Conservation (phyloP, 2,888 invertebrate species). For the Chrysolina oricalcia region DNA sequence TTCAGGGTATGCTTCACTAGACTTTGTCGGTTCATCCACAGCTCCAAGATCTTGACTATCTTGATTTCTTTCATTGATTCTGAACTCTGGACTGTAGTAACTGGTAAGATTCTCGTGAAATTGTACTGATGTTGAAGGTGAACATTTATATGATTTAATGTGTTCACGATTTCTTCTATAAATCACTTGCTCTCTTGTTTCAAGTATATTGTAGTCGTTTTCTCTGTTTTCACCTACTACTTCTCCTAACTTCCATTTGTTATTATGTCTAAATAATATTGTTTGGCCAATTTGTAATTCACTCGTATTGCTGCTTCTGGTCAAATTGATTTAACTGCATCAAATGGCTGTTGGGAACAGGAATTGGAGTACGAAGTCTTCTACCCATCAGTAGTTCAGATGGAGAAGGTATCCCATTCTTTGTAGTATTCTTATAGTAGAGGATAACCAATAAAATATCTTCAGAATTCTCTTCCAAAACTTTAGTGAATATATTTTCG, state of each 20-base stretch:
- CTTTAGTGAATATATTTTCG: background rate
- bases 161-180: too few relatives aligned
- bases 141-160: too few relatives aligned
- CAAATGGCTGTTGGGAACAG: too few relatives aligned
- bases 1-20: background rate
- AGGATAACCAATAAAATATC: background rate
- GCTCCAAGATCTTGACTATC: background rate
- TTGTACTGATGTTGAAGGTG: too few relatives aligned
- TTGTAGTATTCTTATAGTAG: background rate
- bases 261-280: background rate
- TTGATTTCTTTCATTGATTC: background rate
- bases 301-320: background rate
- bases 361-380: too few relatives aligned
- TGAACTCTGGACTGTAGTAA: background rate
- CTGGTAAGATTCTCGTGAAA: background rate
- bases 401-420: too few relatives aligned
- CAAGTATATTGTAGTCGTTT: too few relatives aligned
- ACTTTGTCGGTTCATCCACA: background rate
- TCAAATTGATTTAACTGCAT: background rate
- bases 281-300: background rate
- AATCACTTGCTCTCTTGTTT: too few relatives aligned
- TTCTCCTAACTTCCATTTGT: background rate
- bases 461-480: background rate
- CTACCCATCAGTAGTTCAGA: too few relatives aligned
- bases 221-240: too few relatives aligned